Conservation (phyloP, 1,140 invertebrate species). For the Steinernema feltiae region DNA sequence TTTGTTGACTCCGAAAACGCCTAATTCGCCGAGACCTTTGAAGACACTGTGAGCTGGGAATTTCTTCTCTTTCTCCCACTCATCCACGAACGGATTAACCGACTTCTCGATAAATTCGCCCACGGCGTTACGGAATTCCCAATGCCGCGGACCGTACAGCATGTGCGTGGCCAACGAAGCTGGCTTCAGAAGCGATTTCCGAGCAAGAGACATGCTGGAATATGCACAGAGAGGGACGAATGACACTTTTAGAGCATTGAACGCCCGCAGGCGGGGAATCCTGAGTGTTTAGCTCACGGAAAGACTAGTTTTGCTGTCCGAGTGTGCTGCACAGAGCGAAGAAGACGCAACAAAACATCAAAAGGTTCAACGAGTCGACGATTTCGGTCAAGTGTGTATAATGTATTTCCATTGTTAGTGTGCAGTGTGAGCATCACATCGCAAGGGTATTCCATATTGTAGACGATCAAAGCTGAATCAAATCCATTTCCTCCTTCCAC, state of each 20-base stretch:
- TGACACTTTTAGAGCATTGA: neutral
- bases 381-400: slow-evolving; percentile 8
- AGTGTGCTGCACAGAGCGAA: neutral
- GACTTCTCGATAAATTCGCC: slow-evolving; percentile 61
- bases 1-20: slow-evolving; percentile 64
- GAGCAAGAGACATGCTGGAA: neutral
- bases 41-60: slow-evolving; percentile 65
- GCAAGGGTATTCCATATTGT: neutral
- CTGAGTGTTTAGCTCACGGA: neutral
- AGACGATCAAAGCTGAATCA: neutral
- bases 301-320: slow-evolving; percentile 8
- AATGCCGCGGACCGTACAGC: neutral
- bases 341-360: neutral
- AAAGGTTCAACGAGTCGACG: slow-evolving; percentile 4
- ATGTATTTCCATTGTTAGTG: neutral
- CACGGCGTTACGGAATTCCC: neutral
- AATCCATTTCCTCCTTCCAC: too few relatives aligned
- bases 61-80: slow-evolving; percentile 62
- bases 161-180: neutral
- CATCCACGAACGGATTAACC: slow-evolving; percentile 65
- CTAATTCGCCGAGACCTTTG: slow-evolving; percentile 64
- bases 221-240: neutral
- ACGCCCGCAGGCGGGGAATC: neutral
- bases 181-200: neutral
- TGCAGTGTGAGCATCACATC: neutral